phyloP scores from a whole-genome alignment of 2,797 vertebrate species.

The Eutrigla gurnardus region DNA sequence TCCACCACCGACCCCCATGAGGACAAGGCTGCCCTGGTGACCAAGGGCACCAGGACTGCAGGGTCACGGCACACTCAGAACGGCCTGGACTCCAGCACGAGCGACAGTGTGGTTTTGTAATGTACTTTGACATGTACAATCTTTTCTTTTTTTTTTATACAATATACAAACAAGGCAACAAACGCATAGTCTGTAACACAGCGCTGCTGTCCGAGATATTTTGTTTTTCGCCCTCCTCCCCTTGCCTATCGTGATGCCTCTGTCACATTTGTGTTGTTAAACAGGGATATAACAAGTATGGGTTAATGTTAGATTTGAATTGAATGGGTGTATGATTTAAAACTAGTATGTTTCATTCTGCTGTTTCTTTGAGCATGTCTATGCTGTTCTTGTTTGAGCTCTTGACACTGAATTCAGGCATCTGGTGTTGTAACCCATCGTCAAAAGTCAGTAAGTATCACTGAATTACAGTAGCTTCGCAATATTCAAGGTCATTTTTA shows the following conservation, averaged over 20 bases:
- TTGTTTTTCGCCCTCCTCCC: slow-evolving; percentile 80
- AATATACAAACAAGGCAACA: slow-evolving; percentile 84
- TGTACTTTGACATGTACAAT: slow-evolving; percentile 79
- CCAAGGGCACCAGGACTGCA: slow-evolving; percentile 97
- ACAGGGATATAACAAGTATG: slow-evolving; percentile 74
- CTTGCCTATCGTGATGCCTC: slow-evolving; percentile 90
- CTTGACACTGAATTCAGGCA: slow-evolving; percentile 77
- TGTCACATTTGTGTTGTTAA: slow-evolving; percentile 93
- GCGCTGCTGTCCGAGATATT: slow-evolving; percentile 88
- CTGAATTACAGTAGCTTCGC: slow-evolving; percentile 82
- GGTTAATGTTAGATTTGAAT: slow-evolving; percentile 90
- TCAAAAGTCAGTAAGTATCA: slow-evolving; percentile 87
- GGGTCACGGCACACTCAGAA: slow-evolving; percentile 96
- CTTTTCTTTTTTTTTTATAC: slow-evolving; percentile 69
- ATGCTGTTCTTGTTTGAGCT: slow-evolving; percentile 86
- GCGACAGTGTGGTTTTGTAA: slow-evolving; percentile 80
- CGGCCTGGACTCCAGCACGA: slow-evolving; percentile 92
- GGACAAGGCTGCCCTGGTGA: slow-evolving; percentile 91
- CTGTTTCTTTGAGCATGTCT: slow-evolving; percentile 77
- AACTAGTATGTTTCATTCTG: slow-evolving; percentile 77
- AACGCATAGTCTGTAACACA: slow-evolving; percentile 88
- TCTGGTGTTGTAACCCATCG: slow-evolving; percentile 83
- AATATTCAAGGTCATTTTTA: slow-evolving; percentile 86
- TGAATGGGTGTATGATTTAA: slow-evolving; percentile 89
- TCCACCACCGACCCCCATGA: slow-evolving; percentile 98